Evolutionary conservation across 2,113 vertebrate species (phyloP).

Genomic region (Climacteris rufus): DNA sequence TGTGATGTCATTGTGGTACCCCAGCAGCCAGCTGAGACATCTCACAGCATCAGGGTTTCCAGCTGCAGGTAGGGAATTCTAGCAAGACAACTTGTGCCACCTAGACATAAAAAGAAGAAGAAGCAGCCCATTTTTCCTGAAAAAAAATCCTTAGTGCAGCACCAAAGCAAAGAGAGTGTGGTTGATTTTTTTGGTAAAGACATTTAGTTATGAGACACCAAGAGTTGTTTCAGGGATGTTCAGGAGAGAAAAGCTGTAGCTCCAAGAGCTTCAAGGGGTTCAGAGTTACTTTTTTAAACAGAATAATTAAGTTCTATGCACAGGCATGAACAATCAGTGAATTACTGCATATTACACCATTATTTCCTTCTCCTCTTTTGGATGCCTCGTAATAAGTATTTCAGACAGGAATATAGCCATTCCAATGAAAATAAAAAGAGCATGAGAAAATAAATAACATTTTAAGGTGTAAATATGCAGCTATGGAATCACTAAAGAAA

Average conservation of each 20-base stretch:
- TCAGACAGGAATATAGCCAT: background rate
- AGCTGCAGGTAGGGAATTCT: background rate
- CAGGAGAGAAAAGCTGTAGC: background rate
- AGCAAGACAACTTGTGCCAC: background rate
- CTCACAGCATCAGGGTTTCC: background rate
- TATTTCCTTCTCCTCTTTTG: background rate
- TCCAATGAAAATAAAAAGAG: conserved; percentile 11
- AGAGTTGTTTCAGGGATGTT: background rate
- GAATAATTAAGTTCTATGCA: background rate
- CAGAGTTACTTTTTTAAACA: background rate
- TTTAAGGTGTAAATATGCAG: conserved; percentile 31
- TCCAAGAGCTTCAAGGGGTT: background rate
- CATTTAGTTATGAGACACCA: background rate
- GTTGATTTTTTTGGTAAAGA: background rate
- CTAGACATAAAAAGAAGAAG: background rate
- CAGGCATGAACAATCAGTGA: background rate
- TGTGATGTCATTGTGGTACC: background rate
- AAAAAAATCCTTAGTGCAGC: background rate
- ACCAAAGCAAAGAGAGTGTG: background rate
- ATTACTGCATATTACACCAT: background rate
- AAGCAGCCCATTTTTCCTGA: background rate
- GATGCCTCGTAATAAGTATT: background rate
- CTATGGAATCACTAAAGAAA: background rate
- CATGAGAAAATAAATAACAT: background rate
- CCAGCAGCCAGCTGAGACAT: background rate